These are phyloP conservation scores for Drosophila barbarae DNA, from an alignment of 2,888 invertebrate species.

Conservation along the genomic window DNA sequence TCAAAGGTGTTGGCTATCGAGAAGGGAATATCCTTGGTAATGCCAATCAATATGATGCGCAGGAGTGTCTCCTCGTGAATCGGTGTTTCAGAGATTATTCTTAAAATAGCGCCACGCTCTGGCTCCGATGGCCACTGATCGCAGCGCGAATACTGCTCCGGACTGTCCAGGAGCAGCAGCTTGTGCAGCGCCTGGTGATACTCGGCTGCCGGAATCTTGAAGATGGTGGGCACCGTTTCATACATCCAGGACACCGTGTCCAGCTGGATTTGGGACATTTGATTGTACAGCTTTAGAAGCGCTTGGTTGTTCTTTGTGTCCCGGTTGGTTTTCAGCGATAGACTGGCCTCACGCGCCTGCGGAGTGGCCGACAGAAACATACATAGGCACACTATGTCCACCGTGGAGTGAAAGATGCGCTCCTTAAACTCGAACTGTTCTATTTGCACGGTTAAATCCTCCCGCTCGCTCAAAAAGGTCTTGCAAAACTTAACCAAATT, in stretches of 20 bases:
- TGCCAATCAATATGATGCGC: constrained; percentile 89
- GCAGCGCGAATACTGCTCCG: constrained; percentile 89
- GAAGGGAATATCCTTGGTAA: constrained; percentile 86
- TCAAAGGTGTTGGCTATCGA: constrained; percentile 91
- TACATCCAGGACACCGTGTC: constrained; percentile 94
- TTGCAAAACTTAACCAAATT: constrained; percentile 89
- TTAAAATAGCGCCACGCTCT: constrained; percentile 88
- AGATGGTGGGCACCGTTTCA: constrained; percentile 87
- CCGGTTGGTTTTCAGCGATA: constrained; percentile 81
- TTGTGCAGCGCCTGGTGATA: constrained; percentile 89
- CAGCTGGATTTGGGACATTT: constrained; percentile 87
- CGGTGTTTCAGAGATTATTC: constrained; percentile 93
- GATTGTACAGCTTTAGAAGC: constrained; percentile 76
- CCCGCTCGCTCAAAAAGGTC: constrained; percentile 84
- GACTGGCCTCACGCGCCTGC: constrained; percentile 85
- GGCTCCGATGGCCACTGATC: constrained; percentile 96
- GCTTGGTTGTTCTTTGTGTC: constrained; percentile 76
- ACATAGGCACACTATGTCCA: constrained; percentile 91
- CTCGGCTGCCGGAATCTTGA: constrained; percentile 86
- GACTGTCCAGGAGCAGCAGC: constrained; percentile 87
- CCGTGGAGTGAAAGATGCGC: constrained; percentile 89
- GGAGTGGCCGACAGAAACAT: constrained; percentile 89
- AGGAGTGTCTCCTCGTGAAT: constrained; percentile 91
- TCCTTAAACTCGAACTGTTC: constrained; percentile 87
- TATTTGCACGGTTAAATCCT: constrained; percentile 83